A percentile compares a stretch with the other conserved stretches of the same genome.
Conservation (phyloP, 2,113 vertebrate species). For the Cygnus atratus region DNA sequence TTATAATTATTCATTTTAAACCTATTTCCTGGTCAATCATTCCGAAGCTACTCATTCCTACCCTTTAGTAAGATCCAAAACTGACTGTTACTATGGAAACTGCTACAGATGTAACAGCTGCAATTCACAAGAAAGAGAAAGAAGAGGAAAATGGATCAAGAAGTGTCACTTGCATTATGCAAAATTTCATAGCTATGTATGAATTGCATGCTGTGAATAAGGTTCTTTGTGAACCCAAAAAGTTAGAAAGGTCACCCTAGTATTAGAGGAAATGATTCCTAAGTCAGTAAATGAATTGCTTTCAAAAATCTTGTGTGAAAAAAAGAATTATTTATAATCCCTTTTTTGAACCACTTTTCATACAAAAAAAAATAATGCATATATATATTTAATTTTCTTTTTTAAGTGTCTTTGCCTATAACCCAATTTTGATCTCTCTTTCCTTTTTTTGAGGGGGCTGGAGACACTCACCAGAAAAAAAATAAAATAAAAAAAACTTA, state of each 20-base stretch:
- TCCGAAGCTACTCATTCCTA: conserved; percentile 1
- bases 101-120: conserved; percentile 52
- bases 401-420: neutral
- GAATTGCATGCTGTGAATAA: neutral
- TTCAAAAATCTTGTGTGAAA: neutral
- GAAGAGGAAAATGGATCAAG: conserved; percentile 29
- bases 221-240: conserved; percentile 2
- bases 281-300: conserved; percentile 29
- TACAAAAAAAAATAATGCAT: neutral
- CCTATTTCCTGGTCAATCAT: conserved; percentile 35
- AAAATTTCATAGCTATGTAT: conserved; percentile 33
- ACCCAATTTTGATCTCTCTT: neutral
- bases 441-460: too few species aligned
- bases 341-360: conserved; percentile 16
- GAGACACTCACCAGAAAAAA: too few species aligned
- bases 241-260: conserved; percentile 9
- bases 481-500: neutral
- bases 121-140: conserved; percentile 49
- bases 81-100: conserved; percentile 70
- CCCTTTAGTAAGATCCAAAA: conserved; percentile 53
- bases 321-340: neutral
- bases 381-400: neutral
- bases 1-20: conserved; percentile 43
- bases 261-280: conserved; percentile 35
- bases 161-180: conserved; percentile 45